These are phyloP conservation scores for Megaptera novaeangliae DNA, from an alignment of 2,113 vertebrate species.

Conservation along the genomic window DNA sequence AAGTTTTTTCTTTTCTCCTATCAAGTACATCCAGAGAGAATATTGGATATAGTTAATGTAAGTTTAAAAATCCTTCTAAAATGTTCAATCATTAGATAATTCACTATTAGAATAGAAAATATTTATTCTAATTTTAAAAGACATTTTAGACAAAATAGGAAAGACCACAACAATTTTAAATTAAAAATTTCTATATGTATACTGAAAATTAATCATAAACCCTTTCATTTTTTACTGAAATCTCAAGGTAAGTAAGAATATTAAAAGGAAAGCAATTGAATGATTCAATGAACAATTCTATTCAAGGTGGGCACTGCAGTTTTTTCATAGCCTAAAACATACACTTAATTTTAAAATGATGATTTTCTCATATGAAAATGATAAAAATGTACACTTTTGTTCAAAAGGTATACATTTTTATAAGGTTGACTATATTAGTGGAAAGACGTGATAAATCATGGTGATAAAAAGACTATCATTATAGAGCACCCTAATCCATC, in stretches of 20 bases:
- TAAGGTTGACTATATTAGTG: background rate
- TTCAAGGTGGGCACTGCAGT: background rate
- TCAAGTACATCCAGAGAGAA: background rate
- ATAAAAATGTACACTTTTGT: background rate
- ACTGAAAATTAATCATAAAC: background rate
- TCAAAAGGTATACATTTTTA: conserved; percentile 32
- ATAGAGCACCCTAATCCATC: conserved; percentile 59
- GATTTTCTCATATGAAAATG: conserved; percentile 37
- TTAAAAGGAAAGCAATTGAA: background rate
- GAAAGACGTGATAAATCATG: conserved; percentile 54
- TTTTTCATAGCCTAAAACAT: background rate
- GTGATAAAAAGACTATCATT: conserved; percentile 60
- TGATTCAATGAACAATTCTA: background rate
- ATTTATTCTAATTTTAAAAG: background rate
- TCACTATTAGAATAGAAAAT: background rate
- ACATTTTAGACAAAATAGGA: background rate
- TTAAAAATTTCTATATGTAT: background rate
- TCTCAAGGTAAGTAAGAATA: background rate
- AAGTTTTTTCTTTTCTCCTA: background rate
- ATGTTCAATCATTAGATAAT: background rate
- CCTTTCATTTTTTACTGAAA: background rate
- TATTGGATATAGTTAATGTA: background rate
- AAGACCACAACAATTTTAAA: background rate
- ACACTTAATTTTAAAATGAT: background rate
- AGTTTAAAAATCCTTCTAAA: background rate